phyloP scores from a whole-genome alignment of 35 echinoderm and acorn worm species.

The Anneissia japonica region DNA sequence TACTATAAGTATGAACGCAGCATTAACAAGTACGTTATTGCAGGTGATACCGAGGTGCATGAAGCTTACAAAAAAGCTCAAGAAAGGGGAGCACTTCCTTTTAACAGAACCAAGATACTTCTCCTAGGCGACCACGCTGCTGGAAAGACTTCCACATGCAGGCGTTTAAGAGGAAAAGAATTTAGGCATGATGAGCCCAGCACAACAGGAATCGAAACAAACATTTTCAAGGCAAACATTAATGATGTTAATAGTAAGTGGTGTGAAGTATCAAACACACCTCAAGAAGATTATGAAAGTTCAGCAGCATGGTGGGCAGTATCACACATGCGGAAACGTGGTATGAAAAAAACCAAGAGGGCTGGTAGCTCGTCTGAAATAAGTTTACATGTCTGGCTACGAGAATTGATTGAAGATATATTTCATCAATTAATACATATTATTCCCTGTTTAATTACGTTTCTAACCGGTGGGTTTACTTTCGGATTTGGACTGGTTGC shows the following conservation, averaged over 20 bases:
- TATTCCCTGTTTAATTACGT: not conserved
- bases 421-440: not conserved
- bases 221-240: not conserved
- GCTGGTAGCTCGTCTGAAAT: no score
- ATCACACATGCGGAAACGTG: not conserved
- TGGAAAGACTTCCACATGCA: not conserved
- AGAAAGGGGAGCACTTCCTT: not conserved
- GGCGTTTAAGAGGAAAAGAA: not conserved
- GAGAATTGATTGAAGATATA: not conserved
- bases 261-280: not conserved
- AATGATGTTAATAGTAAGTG: not conserved
- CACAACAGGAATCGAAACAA: not conserved
- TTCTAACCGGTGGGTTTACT: not conserved
- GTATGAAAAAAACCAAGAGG: no score
- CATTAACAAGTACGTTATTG: not conserved
- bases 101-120: not conserved
- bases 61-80: not conserved
- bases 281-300: not conserved
- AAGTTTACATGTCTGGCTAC: no score
- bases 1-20: not conserved
- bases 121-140: not conserved
- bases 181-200: not conserved
- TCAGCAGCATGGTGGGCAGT: not conserved
- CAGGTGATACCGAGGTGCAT: not conserved
- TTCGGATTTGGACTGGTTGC: not conserved